These are phyloP conservation scores for Onychostruthus taczanowskii DNA, from an alignment of 2,113 vertebrate species.

Conservation along the genomic window DNA sequence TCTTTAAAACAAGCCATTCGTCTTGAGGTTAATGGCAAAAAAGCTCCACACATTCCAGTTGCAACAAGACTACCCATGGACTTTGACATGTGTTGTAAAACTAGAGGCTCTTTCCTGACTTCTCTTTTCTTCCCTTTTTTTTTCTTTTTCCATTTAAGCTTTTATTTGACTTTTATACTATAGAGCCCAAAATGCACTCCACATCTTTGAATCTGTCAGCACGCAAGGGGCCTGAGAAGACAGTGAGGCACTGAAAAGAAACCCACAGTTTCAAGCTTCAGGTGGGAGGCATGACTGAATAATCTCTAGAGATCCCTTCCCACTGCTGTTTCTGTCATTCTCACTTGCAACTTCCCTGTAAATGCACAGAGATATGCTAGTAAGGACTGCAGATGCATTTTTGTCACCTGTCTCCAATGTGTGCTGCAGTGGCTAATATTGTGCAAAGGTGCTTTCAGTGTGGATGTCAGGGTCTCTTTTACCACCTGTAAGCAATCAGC, in stretches of 20 bases:
- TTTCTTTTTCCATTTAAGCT: background rate
- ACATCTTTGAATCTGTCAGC: background rate
- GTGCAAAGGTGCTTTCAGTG: background rate
- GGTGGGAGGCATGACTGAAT: background rate
- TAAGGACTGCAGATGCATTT: background rate
- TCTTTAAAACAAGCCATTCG: slow-evolving; percentile 29
- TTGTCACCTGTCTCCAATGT: background rate
- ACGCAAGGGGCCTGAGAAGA: background rate
- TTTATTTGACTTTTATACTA: background rate
- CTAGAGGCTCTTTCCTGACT: background rate
- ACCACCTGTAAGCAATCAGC: background rate
- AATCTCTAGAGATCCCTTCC: background rate
- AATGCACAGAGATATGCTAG: background rate
- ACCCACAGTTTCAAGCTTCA: background rate
- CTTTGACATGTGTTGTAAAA: background rate
- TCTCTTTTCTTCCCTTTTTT: background rate
- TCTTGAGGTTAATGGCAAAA: slow-evolving; percentile 4
- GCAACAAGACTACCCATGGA: background rate
- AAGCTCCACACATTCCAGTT: background rate
- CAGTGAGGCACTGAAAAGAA: background rate
- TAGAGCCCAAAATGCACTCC: background rate
- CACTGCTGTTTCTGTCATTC: background rate
- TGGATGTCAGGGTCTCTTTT: background rate
- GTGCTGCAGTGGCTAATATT: background rate
- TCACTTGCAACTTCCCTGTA: background rate